phyloP scores from a whole-genome alignment of 1,140 invertebrate species.

The Phymastichus coffea region DNA sequence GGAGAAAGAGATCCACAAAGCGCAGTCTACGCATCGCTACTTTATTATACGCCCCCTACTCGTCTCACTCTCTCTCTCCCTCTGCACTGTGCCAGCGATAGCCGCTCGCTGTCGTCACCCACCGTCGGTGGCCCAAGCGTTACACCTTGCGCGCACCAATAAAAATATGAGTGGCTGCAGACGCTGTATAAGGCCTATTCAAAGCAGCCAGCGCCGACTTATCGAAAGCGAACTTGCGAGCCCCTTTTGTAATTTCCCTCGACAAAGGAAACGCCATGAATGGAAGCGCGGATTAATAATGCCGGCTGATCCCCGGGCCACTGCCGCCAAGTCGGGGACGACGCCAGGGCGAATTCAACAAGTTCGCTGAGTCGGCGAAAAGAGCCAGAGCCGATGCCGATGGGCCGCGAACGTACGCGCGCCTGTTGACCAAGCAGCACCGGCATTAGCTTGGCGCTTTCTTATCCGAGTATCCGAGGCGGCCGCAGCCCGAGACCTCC shows the following conservation, averaged over 20 bases:
- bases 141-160: too few species aligned
- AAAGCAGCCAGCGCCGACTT: too few species aligned
- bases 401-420: too few species aligned
- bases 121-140: too few species aligned
- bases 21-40: neutral
- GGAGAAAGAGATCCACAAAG: neutral
- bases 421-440: conserved; percentile 4
- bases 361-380: conserved; percentile 48
- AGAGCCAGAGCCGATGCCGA: conserved; percentile 33
- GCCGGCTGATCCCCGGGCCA: conserved; percentile 47
- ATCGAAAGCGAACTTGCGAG: too few species aligned
- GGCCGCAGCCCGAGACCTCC: too few species aligned
- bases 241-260: conserved; percentile 6
- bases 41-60: conserved; percentile 32
- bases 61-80: conserved; percentile 21
- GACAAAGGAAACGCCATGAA: conserved; percentile 4
- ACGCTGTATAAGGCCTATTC: too few species aligned
- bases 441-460: neutral
- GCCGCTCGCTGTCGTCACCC: too few species aligned
- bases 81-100: too few species aligned
- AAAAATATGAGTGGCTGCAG: too few species aligned
- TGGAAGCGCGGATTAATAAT: conserved; percentile 49
- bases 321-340: conserved; percentile 35
- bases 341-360: conserved; percentile 44
- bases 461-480: too few species aligned